Conservation (phyloP, 2,888 invertebrate genomes). For the Halocaridina rubra region DNA sequence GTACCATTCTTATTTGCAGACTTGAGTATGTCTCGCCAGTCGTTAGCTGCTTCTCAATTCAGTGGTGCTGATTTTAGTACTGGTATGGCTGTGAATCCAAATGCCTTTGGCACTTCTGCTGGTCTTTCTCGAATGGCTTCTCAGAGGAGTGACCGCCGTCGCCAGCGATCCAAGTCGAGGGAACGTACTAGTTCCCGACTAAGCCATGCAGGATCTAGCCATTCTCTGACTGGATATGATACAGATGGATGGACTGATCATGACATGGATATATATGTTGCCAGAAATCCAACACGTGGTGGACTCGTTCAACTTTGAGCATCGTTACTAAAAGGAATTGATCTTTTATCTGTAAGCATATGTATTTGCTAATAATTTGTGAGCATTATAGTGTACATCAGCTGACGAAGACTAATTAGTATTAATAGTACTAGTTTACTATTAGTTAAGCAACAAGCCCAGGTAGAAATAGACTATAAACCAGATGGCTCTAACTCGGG, state of each 20-base stretch:
- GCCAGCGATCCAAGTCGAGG: slow-evolving; percentile 82
- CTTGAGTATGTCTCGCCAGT: slow-evolving; percentile 86
- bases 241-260: slow-evolving; percentile 95
- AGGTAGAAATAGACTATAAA: no score
- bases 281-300: slow-evolving; percentile 78
- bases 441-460: no score
- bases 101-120: slow-evolving; percentile 16
- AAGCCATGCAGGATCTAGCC: slow-evolving; percentile 60
- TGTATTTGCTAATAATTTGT: neutral
- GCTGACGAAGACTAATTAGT: no score
- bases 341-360: neutral
- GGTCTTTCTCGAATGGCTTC: slow-evolving; percentile 50
- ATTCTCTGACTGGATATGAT: slow-evolving; percentile 76
- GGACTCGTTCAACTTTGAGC: slow-evolving; percentile 60
- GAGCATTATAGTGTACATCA: neutral
- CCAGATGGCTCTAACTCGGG: no score
- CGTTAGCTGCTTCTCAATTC: slow-evolving; percentile 74
- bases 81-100: slow-evolving; percentile 53
- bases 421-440: no score
- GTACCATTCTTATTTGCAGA: slow-evolving; percentile 72
- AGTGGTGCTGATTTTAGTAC: slow-evolving; percentile 34
- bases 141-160: slow-evolving; percentile 70
- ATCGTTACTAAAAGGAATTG: neutral
- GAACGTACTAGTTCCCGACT: slow-evolving; percentile 72
- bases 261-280: slow-evolving; percentile 95